These are phyloP conservation scores for Choreutis nemorana DNA, from an alignment of 2,888 invertebrate genomes.

Conservation along the genomic window DNA sequence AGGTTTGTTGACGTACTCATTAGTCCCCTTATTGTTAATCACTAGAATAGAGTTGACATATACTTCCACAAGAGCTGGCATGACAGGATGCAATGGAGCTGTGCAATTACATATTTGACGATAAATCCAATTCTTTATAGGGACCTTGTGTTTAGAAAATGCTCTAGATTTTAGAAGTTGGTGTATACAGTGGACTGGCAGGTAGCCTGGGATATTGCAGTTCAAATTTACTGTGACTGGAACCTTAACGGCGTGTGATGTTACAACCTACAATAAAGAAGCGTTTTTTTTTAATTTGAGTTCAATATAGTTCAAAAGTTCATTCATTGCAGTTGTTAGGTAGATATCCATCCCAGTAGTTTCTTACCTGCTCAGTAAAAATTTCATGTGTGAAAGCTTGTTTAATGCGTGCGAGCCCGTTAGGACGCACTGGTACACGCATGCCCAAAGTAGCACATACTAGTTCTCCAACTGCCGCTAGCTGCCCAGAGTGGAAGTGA, in stretches of 20 bases:
- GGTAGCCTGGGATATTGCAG: conserved; percentile 87
- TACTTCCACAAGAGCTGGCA: conserved; percentile 92
- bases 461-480: conserved; percentile 91
- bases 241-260: conserved; percentile 94
- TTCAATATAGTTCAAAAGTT: background rate
- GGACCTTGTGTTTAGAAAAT: conserved; percentile 95
- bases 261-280: conserved; percentile 72
- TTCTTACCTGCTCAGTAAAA: conserved; percentile 87
- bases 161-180: conserved; percentile 93
- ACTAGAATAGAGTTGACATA: conserved; percentile 92
- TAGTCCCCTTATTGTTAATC: conserved; percentile 68
- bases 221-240: conserved; percentile 91
- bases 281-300: background rate
- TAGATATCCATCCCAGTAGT: background rate
- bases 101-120: conserved; percentile 88
- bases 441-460: conserved; percentile 95
- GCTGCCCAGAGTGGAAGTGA: conserved; percentile 95
- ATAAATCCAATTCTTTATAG: conserved; percentile 97
- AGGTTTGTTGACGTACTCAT: conserved; percentile 89
- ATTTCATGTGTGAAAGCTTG: conserved; percentile 96
- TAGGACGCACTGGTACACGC: conserved; percentile 89
- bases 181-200: conserved; percentile 96
- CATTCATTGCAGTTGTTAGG: background rate
- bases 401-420: conserved; percentile 87
- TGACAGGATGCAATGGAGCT: conserved; percentile 91